Conservation (phyloP, 2,113 vertebrate species). For the Gymnorhina tibicen region DNA sequence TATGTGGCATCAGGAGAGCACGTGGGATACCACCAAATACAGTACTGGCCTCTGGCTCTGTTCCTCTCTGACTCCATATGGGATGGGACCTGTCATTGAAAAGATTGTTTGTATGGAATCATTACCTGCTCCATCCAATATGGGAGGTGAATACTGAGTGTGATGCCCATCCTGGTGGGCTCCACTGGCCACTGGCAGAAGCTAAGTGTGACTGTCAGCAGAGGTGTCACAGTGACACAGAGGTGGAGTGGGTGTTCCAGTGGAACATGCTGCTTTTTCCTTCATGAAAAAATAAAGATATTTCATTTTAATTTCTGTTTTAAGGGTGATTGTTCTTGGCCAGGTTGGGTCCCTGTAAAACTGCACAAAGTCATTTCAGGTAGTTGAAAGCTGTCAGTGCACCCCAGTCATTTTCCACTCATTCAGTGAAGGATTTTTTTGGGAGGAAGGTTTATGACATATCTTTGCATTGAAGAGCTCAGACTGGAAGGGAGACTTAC, state of each 20-base stretch:
- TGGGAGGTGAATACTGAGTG: neutral
- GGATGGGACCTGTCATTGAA: neutral
- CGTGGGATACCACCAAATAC: neutral
- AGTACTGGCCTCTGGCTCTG: neutral
- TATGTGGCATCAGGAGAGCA: neutral
- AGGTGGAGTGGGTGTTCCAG: neutral
- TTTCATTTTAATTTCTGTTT: slow-evolving; percentile 12
- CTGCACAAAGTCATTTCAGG: neutral
- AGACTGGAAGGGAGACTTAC: neutral
- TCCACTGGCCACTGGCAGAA: neutral
- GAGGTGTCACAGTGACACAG: neutral
- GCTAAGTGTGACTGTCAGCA: neutral
- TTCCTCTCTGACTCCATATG: neutral
- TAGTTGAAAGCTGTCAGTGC: neutral
- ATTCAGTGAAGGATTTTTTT: neutral
- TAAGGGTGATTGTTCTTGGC: slow-evolving; percentile 10
- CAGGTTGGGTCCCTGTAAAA: neutral
- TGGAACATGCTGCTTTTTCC: neutral
- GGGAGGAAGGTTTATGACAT: neutral
- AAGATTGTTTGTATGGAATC: neutral
- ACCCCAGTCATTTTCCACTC: neutral
- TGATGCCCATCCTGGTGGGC: neutral
- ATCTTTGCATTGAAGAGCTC: neutral
- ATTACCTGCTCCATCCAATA: neutral
- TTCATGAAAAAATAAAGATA: neutral